A percentile compares a stretch with the other conserved stretches of the same genome.
These are phyloP conservation scores for Ophthalmotilapia sp. DNA, from an alignment of 2,113 vertebrate genomes.

Conservation along the genomic window DNA sequence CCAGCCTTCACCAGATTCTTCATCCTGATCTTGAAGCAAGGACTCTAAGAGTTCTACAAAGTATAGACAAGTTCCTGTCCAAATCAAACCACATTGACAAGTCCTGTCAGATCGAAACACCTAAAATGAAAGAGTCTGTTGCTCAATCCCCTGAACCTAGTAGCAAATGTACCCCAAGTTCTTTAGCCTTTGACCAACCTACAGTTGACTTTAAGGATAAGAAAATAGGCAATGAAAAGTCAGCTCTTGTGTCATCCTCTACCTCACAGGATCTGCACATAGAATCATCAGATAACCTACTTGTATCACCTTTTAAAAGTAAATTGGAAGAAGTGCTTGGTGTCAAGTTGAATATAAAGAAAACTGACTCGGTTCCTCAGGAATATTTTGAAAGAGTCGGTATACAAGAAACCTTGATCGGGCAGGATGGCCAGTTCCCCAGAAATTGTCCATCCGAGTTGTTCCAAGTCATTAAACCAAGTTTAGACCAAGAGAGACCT, in stretches of 20 bases:
- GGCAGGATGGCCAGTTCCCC: background rate
- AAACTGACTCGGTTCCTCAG: background rate
- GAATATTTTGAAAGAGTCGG: background rate
- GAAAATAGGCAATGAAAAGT: background rate
- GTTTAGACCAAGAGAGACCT: background rate
- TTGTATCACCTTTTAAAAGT: background rate
- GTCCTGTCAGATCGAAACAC: background rate
- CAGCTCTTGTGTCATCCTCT: background rate
- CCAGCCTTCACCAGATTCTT: background rate
- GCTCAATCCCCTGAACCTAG: background rate
- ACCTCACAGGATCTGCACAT: background rate
- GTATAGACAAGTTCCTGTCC: background rate
- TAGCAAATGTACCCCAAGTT: background rate
- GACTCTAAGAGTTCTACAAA: constrained; percentile 23
- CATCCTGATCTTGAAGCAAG: constrained; percentile 23
- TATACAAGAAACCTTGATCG: background rate
- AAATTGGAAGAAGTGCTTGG: constrained; percentile 1
- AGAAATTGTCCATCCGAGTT: background rate
- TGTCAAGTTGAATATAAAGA: background rate
- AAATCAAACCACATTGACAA: background rate
- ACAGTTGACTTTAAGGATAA: background rate
- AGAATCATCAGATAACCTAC: background rate
- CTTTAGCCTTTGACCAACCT: background rate
- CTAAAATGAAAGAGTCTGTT: background rate
- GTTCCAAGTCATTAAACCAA: background rate